Evolutionary conservation across 2,797 vertebrate species (phyloP).

Genomic region (Falco novaeseelandiae): DNA sequence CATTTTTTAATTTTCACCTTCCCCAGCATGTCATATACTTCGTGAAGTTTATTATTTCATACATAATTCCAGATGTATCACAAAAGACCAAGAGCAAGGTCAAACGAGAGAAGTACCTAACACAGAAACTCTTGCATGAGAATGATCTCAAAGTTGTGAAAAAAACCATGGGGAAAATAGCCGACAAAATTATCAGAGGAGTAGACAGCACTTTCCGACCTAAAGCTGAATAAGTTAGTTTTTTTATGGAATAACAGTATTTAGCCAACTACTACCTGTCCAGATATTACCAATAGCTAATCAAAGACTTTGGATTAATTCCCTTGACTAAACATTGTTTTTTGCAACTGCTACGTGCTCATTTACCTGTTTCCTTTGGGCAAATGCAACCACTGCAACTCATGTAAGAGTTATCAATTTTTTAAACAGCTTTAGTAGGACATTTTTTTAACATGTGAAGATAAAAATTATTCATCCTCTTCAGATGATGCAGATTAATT

Average conservation of each 20-base stretch:
- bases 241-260: background rate
- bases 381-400: slow-evolving; percentile 1
- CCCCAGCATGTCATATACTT: slow-evolving; percentile 90
- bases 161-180: slow-evolving; percentile 74
- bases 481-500: background rate
- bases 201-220: slow-evolving; percentile 39
- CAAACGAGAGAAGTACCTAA: slow-evolving; percentile 90
- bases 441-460: background rate
- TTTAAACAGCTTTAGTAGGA: slow-evolving; percentile 5
- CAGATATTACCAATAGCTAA: background rate
- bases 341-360: background rate
- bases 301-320: background rate
- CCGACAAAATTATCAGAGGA: slow-evolving; percentile 34
- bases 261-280: background rate
- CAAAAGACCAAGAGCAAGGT: slow-evolving; percentile 86
- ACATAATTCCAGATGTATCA: slow-evolving; percentile 89
- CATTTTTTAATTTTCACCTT: slow-evolving; percentile 46
- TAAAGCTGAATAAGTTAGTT: slow-evolving; percentile 70
- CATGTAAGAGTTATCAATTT: background rate
- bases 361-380: background rate
- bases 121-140: slow-evolving; percentile 88
- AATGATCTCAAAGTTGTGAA: slow-evolving; percentile 85
- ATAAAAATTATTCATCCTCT: background rate
- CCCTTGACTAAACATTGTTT: background rate
- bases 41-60: slow-evolving; percentile 91